Evolutionary conservation across 2,113 vertebrate species (phyloP).

Genomic region (Pachypanchax playfairii): DNA sequence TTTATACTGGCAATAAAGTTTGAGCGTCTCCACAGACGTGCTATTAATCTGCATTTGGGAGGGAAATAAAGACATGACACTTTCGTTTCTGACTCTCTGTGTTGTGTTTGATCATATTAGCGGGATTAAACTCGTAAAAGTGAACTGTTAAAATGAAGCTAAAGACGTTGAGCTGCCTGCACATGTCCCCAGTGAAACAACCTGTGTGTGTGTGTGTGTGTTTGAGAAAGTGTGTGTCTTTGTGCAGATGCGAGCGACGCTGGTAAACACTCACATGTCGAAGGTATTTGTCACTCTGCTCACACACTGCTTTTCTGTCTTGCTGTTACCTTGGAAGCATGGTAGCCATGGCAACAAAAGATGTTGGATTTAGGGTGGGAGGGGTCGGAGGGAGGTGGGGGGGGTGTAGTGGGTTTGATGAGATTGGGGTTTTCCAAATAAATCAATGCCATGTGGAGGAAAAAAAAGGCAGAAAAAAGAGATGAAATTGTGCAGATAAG

Average conservation of each 20-base stretch:
- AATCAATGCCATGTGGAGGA: conserved; percentile 44
- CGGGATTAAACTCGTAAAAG: not conserved
- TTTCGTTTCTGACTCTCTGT: not conserved
- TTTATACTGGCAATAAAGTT: conserved; percentile 55
- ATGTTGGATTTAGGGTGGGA: conserved; percentile 68
- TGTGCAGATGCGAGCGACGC: conserved; percentile 5
- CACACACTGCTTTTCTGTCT: conserved; percentile 74
- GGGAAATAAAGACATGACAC: conserved; percentile 6
- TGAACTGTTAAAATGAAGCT: not conserved
- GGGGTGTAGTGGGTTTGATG: conserved; percentile 30
- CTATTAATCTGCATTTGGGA: conserved; percentile 13
- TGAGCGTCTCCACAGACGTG: not conserved
- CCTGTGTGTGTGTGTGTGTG: conserved; percentile 4
- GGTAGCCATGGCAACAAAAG: conserved; percentile 81
- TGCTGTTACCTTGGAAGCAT: conserved; percentile 82
- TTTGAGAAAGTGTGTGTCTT: not conserved
- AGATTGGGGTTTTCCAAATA: conserved; percentile 59
- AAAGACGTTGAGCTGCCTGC: not conserved
- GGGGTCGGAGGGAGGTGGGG: conserved; percentile 6
- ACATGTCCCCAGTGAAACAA: not conserved
- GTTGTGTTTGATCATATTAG: not conserved
- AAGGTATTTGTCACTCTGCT: conserved; percentile 80
- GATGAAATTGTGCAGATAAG: conserved; percentile 9
- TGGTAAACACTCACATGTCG: conserved; percentile 66
- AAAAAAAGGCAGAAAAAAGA: conserved; percentile 23